Base-by-base conservation (phyloP, 30 jellyfish, hydroid and myxozoan genomes). In the Rhopilema esculentum region DNA sequence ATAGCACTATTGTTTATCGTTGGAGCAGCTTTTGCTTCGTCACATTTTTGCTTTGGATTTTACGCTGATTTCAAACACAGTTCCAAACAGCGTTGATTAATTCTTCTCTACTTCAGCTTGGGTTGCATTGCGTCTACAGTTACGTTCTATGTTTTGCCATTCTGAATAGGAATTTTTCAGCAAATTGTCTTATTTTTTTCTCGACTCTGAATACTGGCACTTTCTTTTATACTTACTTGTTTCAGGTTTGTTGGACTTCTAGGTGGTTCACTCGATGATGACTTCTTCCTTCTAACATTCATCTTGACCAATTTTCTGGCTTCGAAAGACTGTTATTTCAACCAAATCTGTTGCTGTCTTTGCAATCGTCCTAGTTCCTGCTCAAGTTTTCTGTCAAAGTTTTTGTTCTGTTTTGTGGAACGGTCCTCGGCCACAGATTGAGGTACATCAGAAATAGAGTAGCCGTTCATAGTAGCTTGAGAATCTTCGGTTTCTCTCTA, bases 311-410 rank as follows among this genome's bases (percentile, higher is more conserved):
- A 22, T 53, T 27, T 76, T 27, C 76, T 76, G 9, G 16, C 19
- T 24, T 76, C 87, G n/a, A 76, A 21, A 15, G 71, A 51, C 28
- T 50, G 75, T 12, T 76, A 61, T 76, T 51, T 49, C 63, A 76
- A 62, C 87, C 87, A 76, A 8, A 76, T 61, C 62, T 76, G 29
- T 50, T 76, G 64, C 30, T 76, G 76, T 66, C 40, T 76, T 25
- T 76, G 61, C 1, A 76, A 6, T 23, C 76, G 29, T 16, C 62
- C 76, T 8, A 76, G 23, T 27, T 76, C 87, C 33, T 1, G 62
- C 76, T 76, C 76, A 32, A 76, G n/a, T 52, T 18, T 76, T 27
- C 76, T 26, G 1, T 71, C 57, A 52, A 7, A n/a, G 27, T 27
- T 76, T 16, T 52, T 52, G 30, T 76, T 76, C 76, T 51, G 76